Base-by-base conservation (phyloP, 2,888 invertebrate species). In the Drosophila pegasa region DNA sequence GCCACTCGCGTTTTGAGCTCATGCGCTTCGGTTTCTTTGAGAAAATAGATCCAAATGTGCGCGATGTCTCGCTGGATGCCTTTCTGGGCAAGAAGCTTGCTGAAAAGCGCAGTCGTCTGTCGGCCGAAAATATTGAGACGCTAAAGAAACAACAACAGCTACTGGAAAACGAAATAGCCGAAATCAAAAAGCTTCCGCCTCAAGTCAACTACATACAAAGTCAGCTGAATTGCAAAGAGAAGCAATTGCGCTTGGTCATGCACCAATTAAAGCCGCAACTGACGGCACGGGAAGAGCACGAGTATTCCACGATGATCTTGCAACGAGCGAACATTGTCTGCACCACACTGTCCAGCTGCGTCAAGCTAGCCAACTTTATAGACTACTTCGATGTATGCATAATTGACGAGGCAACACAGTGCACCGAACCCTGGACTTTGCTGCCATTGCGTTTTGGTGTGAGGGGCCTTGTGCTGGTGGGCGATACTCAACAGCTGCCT, bases 381-480 rank as follows among this genome's bases (percentile, higher is more conserved):
- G 78, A 85, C 47, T 89, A 89, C 52, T 93, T 94, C 60, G 94
- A 94, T 51, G 93, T 95, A 63, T 97, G 97, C 82, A 95, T 97
- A 57, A 94, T 97, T 56, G 97, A 97, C 92, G 97, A 98, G 93
- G 97, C 98, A 20, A 96, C 97, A 0, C 97, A 97, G 89, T 96
- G 96, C 74, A 95, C 94, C 37, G 98, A 98, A 91, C 95, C 96
- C 1, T 97, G 97, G 92, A 94, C 95, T 2, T 92, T 98, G 71
- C 94, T 97, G 73, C 98, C 98, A 0, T 93, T 98, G 45, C 94
- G 95, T 88, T 94, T 97, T 71, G 95, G 95, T 55, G 94, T 97
- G 5, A 94, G 94, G 47, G 95, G 95, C 55, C 92, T 98, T 50
- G 94, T 98, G 38, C 93, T 98, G 71, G 96, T 98, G 31, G 98